phyloP scores from a whole-genome alignment of 2,797 vertebrate species.

The Pseudochaenichthys georgianus region DNA sequence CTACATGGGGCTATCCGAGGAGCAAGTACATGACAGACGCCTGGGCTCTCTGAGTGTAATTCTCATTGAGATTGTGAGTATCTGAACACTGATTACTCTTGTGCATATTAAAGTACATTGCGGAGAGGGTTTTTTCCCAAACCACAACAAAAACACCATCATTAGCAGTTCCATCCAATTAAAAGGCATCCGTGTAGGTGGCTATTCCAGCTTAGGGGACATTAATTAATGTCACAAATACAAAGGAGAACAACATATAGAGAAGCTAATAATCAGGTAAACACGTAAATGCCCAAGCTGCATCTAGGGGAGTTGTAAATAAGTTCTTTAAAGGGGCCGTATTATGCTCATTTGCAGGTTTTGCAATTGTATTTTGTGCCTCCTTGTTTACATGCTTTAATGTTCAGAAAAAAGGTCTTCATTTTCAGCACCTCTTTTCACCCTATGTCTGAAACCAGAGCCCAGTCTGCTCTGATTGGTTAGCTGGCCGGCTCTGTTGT shows the following conservation, averaged over 20 bases:
- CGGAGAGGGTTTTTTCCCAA: constrained; percentile 8
- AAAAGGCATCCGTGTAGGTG: constrained; percentile 46
- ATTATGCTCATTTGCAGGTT: no score
- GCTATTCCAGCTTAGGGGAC: neutral
- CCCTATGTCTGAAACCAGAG: no score
- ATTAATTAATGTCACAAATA: constrained; percentile 31
- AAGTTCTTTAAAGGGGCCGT: constrained; percentile 10
- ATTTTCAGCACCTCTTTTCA: no score
- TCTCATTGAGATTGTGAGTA: neutral
- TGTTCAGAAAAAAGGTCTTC: no score
- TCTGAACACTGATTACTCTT: neutral
- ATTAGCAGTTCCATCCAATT: constrained; percentile 22
- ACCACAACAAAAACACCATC: constrained; percentile 19
- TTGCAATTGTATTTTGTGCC: no score
- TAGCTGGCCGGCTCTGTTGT: no score
- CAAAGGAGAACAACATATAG: constrained; percentile 12
- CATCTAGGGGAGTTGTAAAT: neutral
- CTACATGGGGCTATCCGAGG: no score
- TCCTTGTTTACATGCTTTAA: no score
- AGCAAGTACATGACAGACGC: no score
- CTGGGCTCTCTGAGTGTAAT: no score
- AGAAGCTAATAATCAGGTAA: constrained; percentile 4
- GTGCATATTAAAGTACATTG: neutral
- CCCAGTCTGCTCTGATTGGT: no score
- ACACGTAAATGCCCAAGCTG: neutral